Evolutionary conservation across 1,140 invertebrate species (phyloP).

Genomic region (Caenorhabditis elegans): DNA sequence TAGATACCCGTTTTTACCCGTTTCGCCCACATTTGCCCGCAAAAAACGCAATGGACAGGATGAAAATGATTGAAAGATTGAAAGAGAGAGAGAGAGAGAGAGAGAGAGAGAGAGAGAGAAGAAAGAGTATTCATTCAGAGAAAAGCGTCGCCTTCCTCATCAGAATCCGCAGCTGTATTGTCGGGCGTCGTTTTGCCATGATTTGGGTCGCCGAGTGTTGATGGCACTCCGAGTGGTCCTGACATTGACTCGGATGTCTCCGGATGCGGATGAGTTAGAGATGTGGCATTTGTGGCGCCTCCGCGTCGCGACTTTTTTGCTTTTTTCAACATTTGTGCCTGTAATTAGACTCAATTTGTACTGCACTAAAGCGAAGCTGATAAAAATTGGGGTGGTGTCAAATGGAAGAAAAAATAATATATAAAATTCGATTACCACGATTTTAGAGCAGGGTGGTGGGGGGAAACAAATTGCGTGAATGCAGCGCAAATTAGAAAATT

Average conservation of each 20-base stretch:
- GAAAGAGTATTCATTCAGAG: conserved; percentile 29
- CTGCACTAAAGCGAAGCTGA: conserved; percentile 9
- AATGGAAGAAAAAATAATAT: neutral
- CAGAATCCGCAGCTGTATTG: conserved; percentile 32
- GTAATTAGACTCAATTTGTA: conserved; percentile 33
- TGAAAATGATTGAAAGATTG: too few species aligned
- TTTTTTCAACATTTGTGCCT: conserved; percentile 66
- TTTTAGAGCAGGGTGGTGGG: neutral
- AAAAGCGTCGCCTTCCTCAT: conserved; percentile 52
- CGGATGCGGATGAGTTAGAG: neutral
- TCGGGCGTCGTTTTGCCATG: conserved; percentile 49
- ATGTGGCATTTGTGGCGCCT: conserved; percentile 11
- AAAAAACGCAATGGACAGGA: too few species aligned
- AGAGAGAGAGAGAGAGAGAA: neutral
- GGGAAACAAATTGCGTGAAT: neutral
- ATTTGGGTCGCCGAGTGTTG: conserved; percentile 27
- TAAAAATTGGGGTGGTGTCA: neutral
- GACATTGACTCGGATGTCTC: conserved; percentile 9
- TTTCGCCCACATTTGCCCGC: too few species aligned
- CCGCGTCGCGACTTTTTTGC: conserved; percentile 63
- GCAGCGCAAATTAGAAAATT: neutral
- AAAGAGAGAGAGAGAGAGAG: neutral
- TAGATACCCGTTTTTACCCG: too few species aligned
- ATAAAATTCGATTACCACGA: too few species aligned
- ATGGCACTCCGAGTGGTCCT: conserved; percentile 43